Evolutionary conservation across 1,140 invertebrate genomes (phyloP), one percentile per base, ranked within the genome.

Genomic region (Ptiloglossa arizonensis): DNA sequence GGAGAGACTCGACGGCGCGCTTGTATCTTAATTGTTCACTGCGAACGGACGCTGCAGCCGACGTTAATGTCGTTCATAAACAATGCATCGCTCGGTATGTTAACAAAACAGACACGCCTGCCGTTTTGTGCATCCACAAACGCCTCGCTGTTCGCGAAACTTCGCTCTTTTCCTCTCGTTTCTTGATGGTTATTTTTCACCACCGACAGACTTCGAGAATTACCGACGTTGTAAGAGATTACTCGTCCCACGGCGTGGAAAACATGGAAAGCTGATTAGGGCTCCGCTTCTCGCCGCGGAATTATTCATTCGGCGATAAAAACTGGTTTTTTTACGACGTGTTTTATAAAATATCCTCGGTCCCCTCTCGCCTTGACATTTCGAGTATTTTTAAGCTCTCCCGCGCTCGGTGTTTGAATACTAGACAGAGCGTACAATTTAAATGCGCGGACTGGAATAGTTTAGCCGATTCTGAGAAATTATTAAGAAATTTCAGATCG

Each of bases 1-100:
- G n/a, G 41, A 29, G n/a, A 15, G 56, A 62, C 41, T 46, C 32
- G 3, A 35, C 41, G 62, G 71, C 38, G 81, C 67, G 56, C 82
- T 86, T 87, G 84, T 87, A 86, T 89, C 87, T 88, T 89, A 89
- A 89, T 89, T 89, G 86, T 87, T 88, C 83, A 80, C 76, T 80
- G 60, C 79, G 73, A 70, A 81, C 66, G 80, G 82, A 83, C 54
- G 80, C 83, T 80, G 80, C 59, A 67, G 68, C 66, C 85, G 87
- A 89, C 88, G 67, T 87, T 89, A 89, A 89, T 89, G 78, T 66
- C 81, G 77, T 88, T 86, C 86, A 82, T 88, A 89, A 89, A 89
- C 87, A 89, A 89, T 86, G 82, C 87, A 76, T 83, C 38, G 78
- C 69, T 70, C 81, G 73, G 68, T 19, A 50, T 56, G 71, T 66